Evolutionary conservation across 2,797 vertebrate species (phyloP), one percentile per base, ranked within the genome.

Genomic region (Zenarchopterus dispar): DNA sequence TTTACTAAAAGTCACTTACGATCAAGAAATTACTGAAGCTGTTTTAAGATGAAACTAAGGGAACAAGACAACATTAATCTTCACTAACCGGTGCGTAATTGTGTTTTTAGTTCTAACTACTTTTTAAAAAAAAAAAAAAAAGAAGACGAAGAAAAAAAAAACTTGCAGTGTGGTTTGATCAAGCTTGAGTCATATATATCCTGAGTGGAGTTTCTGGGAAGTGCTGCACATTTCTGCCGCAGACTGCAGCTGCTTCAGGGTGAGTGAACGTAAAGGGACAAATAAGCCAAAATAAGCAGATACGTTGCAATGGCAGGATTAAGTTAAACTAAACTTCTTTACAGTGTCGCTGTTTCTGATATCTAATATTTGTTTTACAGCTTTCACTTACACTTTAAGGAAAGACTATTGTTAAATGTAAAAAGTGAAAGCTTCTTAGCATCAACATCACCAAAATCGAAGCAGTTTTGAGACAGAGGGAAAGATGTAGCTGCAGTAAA

Each of bases 151-250:
- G 42, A 26, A 15, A 39, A 59, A 65, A 61, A 16, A 19, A 45
- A 19, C 4, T 15, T n/a, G 41, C 5, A 28, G 58, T 39, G n/a
- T 19, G 43, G 47, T 42, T 62, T 49, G 46, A 66, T 42, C 8
- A 9, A 54, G 19, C 24, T 42, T 44, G 56, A 77, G 39, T 70
- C 62, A 72, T 54, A 47, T 51, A 50, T 46, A 47, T 23, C 52
- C 41, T 24, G 31, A 36, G 6, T 5, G 15, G n/a, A 16, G 49
- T 70, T 73, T 75, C 55, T 75, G 65, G 55, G 58, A 77, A 77
- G 8, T 6, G 7, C 31, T 46, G 41, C 64, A 36, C 19, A 13
- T 28, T 28, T 19, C 33, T 26, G 19, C 39, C 5, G 13, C 60
- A 56, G 43, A 62, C 47, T 43, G 31, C 44, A 47, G 33, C 26